Evolutionary conservation across 1,140 invertebrate genomes (phyloP).

Genomic region (Brachionus asplanchnoidis): DNA sequence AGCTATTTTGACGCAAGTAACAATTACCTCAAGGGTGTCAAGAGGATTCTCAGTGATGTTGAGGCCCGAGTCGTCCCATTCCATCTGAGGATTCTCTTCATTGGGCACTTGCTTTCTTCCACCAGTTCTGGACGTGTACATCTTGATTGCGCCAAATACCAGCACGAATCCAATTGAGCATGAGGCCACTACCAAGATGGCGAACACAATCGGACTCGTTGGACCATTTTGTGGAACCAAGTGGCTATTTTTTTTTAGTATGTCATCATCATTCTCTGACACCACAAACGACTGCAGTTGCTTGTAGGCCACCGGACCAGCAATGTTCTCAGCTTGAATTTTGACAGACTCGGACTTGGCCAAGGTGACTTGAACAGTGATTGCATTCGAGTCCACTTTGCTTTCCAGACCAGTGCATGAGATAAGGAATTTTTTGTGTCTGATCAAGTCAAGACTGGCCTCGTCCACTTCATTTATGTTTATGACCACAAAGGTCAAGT

Average conservation of each 20-base stretch:
- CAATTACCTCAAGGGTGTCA: constrained; percentile 49
- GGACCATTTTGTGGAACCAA: neutral
- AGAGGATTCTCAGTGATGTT: constrained; percentile 54
- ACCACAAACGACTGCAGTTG: constrained; percentile 9
- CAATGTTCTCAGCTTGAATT: neutral
- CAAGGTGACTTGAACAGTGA: neutral
- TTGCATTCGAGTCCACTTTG: neutral
- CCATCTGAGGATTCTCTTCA: constrained; percentile 45
- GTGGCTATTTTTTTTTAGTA: neutral
- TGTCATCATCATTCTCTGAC: constrained; percentile 26
- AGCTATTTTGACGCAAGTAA: too few relatives aligned
- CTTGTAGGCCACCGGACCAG: neutral
- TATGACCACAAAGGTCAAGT: constrained; percentile 25
- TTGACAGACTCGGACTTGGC: neutral
- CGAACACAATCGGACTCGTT: neutral
- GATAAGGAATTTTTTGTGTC: constrained; percentile 15
- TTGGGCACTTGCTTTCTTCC: constrained; percentile 7
- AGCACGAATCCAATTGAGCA: constrained; percentile 23
- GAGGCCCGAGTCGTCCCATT: constrained; percentile 53
- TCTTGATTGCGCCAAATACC: constrained; percentile 30
- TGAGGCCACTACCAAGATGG: neutral
- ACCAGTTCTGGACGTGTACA: neutral
- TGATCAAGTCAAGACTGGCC: neutral
- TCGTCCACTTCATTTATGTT: constrained; percentile 12
- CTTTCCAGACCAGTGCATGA: neutral